Evolutionary conservation across 2,113 vertebrate species (phyloP).

Genomic region (Myodes glareolus): DNA sequence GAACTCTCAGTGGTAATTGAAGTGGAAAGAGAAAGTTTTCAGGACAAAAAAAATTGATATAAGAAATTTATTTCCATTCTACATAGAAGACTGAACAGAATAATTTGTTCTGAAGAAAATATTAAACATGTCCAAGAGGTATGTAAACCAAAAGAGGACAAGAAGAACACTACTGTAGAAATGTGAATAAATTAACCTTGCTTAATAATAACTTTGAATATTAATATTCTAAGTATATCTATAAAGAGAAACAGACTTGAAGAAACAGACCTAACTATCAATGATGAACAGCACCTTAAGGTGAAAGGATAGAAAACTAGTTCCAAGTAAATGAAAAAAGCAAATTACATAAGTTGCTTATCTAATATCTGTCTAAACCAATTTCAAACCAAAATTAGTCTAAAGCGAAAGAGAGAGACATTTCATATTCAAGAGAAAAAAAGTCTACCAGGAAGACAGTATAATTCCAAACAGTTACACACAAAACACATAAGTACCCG

Average conservation of each 20-base stretch:
- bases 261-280: neutral
- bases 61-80: neutral
- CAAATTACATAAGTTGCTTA: neutral
- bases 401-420: neutral
- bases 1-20: no score
- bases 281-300: neutral
- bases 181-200: neutral
- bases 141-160: neutral
- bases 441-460: neutral
- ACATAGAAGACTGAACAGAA: neutral
- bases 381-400: neutral
- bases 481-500: neutral
- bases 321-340: neutral
- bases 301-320: neutral
- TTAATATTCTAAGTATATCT: neutral
- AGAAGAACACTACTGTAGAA: neutral
- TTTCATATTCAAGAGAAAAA: neutral
- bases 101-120: neutral
- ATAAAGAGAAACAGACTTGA: neutral
- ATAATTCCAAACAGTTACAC: neutral
- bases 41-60: no score
- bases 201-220: neutral
- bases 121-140: neutral
- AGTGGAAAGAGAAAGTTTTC: no score
- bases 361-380: neutral